Conservation (phyloP, 2,113 vertebrate genomes). For the Tangachromis dhanisi region DNA sequence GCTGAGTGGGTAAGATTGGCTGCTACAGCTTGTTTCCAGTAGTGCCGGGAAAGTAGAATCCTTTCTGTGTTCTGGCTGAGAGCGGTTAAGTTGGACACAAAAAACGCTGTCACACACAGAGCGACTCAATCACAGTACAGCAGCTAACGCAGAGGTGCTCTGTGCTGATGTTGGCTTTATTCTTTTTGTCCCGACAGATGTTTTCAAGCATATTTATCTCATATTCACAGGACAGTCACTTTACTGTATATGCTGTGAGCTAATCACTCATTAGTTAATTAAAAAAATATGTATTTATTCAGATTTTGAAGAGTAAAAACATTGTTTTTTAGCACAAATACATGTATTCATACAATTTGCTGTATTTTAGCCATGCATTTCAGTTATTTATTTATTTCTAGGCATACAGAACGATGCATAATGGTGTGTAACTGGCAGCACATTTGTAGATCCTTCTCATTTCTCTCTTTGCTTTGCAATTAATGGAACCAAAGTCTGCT, state of each 20-base stretch:
- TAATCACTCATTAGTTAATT: not conserved
- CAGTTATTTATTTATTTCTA: not conserved
- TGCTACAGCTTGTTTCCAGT: slow-evolving; percentile 36
- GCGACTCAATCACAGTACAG: not conserved
- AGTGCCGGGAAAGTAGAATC: not conserved
- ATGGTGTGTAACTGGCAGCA: not conserved
- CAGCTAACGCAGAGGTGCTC: not conserved
- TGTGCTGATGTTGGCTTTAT: not conserved
- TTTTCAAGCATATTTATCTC: not conserved
- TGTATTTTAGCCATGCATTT: not conserved
- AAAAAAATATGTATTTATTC: not conserved
- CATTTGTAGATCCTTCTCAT: not conserved
- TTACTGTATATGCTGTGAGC: not conserved
- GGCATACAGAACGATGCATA: not conserved
- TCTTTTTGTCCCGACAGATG: not conserved
- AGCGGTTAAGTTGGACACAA: not conserved
- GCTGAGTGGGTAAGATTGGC: slow-evolving; percentile 34
- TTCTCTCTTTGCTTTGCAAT: not conserved
- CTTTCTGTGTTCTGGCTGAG: slow-evolving; percentile 6
- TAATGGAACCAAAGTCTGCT: not conserved
- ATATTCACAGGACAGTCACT: not conserved
- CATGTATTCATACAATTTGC: not conserved
- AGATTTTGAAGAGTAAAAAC: not conserved
- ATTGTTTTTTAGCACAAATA: not conserved
- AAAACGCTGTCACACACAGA: slow-evolving; percentile 4